phyloP scores from a whole-genome alignment of 2,888 invertebrate species.

The Ophonus ardosiacus region DNA sequence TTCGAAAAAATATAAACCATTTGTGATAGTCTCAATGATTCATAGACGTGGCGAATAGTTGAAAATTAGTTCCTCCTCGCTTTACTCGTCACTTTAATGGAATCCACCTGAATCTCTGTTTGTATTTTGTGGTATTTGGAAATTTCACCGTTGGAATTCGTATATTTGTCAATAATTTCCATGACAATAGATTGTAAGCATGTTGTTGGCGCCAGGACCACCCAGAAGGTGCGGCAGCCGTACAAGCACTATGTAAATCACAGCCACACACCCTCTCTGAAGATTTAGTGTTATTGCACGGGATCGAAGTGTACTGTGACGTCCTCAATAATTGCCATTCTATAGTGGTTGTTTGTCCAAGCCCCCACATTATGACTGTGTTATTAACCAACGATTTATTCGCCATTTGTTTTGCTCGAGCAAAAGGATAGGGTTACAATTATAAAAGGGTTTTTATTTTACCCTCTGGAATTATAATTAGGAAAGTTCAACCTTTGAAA shows the following conservation, averaged over 20 bases:
- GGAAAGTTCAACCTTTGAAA: background rate
- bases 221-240: background rate
- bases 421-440: background rate
- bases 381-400: background rate
- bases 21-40: too few species aligned
- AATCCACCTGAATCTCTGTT: too few species aligned
- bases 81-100: too few species aligned
- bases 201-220: background rate
- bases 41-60: too few species aligned
- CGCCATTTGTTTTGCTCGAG: background rate
- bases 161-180: background rate
- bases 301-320: slow-evolving; percentile 37
- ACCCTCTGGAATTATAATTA: background rate
- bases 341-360: slow-evolving; percentile 25
- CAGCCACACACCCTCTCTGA: background rate
- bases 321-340: slow-evolving; percentile 39
- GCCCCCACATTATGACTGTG: background rate
- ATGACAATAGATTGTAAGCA: background rate
- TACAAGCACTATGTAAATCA: background rate
- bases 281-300: slow-evolving; percentile 45
- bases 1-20: too few species aligned
- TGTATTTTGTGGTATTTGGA: too few species aligned
- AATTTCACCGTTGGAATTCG: background rate
- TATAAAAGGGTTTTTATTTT: background rate
- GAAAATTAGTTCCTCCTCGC: too few species aligned